A percentile compares a stretch with the other conserved stretches of the same genome.
Evolutionary conservation across 2,113 vertebrate species (phyloP).

Genomic region (Mionectes macconnelli): DNA sequence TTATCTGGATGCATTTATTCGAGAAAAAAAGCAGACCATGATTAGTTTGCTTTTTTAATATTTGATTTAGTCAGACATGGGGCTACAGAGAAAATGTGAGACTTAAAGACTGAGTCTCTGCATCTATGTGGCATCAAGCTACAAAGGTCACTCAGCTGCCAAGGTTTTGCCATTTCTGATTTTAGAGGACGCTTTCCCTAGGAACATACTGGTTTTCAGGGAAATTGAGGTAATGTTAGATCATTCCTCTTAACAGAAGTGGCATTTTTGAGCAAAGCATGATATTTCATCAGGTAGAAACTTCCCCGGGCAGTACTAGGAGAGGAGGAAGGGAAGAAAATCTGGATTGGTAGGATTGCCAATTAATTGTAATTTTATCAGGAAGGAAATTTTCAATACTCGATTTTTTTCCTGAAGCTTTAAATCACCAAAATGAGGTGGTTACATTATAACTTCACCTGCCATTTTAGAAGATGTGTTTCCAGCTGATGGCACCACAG

Average conservation of each 20-base stretch:
- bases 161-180: not conserved
- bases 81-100: not conserved
- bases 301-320: rapidly evolving
- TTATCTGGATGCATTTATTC: not conserved
- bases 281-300: not conserved
- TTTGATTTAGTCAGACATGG: not conserved
- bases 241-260: not conserved
- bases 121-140: not conserved
- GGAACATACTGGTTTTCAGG: not conserved
- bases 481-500: not conserved
- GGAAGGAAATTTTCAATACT: not conserved
- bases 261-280: not conserved
- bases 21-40: not conserved
- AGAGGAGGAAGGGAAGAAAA: not conserved
- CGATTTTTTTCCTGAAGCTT: not conserved
- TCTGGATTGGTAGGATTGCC: not conserved
- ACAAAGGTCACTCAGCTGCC: not conserved
- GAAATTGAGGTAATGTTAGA: rapidly evolving
- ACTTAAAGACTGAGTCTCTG: not conserved
- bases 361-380: not conserved
- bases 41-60: not conserved
- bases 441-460: not conserved
- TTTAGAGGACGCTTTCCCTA: not conserved
- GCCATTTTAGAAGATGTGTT: not conserved
- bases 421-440: not conserved